phyloP scores from a whole-genome alignment of 1,140 invertebrate genomes.

The Ganaspis sp. region DNA sequence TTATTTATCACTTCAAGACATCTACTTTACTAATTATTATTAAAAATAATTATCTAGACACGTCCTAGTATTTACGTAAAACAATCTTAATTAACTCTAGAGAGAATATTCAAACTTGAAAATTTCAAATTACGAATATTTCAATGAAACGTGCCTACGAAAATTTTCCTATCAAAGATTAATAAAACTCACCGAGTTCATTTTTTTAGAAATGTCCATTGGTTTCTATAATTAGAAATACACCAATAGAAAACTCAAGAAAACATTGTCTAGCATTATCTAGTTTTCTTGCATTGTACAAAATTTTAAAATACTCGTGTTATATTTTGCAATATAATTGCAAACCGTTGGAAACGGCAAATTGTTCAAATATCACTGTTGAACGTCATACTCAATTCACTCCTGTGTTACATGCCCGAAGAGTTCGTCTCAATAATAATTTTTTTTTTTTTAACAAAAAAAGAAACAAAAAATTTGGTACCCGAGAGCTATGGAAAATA shows the following conservation, averaged over 20 bases:
- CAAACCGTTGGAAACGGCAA: background rate
- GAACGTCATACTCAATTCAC: slow-evolving; percentile 6
- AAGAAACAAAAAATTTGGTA: slow-evolving; percentile 38
- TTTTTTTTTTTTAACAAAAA: background rate
- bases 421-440: slow-evolving; percentile 41
- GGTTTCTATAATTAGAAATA: background rate
- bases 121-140: slow-evolving; percentile 14
- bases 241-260: background rate
- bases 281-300: slow-evolving; percentile 7
- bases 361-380: slow-evolving; percentile 28
- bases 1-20: background rate
- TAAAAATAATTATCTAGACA: background rate
- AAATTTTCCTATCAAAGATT: background rate
- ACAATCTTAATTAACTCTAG: background rate
- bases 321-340: background rate
- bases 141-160: background rate
- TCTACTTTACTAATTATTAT: background rate
- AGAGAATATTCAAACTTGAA: slow-evolving; percentile 4
- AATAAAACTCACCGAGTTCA: background rate
- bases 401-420: slow-evolving; percentile 31
- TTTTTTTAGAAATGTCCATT: background rate
- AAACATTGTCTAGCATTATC: background rate
- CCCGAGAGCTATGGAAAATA: slow-evolving; percentile 61
- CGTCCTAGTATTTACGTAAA: background rate
- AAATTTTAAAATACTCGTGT: slow-evolving; percentile 15